Percentiles rank a stretch among this genome's conserved stretches.
Evolutionary conservation across 2,888 invertebrate species (phyloP).

Genomic region (Eremobia ochroleuca): DNA sequence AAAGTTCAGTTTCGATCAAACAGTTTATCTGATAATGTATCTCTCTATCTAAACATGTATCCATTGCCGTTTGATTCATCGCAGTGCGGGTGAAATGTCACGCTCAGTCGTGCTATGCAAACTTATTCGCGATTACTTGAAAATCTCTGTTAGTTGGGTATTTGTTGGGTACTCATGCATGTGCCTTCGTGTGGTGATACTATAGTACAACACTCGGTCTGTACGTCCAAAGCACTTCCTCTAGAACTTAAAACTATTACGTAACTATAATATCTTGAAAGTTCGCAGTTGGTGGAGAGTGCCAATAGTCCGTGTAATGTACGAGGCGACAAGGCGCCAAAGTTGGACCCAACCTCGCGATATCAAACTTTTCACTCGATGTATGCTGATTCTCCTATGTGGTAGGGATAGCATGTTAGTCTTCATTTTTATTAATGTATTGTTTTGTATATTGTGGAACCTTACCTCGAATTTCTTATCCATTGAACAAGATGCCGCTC

Average conservation of each 20-base stretch:
- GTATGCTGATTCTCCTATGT: conserved; percentile 67
- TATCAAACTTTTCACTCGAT: conserved; percentile 72
- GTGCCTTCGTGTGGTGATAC: not conserved
- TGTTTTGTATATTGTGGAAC: not conserved
- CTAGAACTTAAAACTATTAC: conserved; percentile 34
- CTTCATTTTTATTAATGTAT: too few species aligned
- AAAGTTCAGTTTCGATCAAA: not conserved
- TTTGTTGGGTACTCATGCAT: not conserved
- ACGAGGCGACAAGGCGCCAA: conserved; percentile 74
- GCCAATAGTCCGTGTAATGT: conserved; percentile 75
- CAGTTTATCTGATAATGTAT: not conserved
- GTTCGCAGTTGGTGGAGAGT: conserved; percentile 42
- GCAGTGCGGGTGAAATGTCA: too few species aligned
- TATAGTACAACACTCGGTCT: not conserved
- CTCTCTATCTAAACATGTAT: not conserved
- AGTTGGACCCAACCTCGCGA: conserved; percentile 70
- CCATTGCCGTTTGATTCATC: not conserved
- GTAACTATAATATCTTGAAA: conserved; percentile 46
- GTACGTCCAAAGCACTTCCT: conserved; percentile 4
- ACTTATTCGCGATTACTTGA: not conserved
- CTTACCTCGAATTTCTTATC: not conserved
- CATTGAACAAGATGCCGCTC: too few species aligned
- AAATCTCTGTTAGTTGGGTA: not conserved
- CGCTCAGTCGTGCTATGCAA: not conserved
- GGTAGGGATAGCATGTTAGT: conserved; percentile 52